Evolutionary conservation across 2,888 invertebrate genomes (phyloP).

Genomic region (Zaprionus lineosus): DNA sequence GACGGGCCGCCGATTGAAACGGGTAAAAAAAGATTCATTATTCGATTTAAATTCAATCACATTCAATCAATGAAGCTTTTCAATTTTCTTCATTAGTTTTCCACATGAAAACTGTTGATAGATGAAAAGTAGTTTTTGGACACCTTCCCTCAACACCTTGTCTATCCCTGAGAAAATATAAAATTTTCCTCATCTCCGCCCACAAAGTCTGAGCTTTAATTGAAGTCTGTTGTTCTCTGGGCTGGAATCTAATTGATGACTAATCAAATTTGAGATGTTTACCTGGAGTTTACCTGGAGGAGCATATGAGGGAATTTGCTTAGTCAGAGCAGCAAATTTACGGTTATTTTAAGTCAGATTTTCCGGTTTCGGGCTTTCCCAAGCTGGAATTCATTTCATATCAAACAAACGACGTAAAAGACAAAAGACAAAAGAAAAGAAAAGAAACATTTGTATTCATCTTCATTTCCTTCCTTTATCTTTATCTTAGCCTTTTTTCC

Average conservation of each 20-base stretch:
- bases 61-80: slow-evolving; percentile 55
- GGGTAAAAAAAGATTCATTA: slow-evolving; percentile 60
- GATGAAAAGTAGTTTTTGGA: no score
- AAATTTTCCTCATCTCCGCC: no score
- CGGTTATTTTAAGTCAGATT: slow-evolving; percentile 26
- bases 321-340: slow-evolving; percentile 11
- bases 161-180: no score
- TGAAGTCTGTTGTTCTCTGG: neutral
- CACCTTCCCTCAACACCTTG: no score
- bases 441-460: slow-evolving; percentile 14
- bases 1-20: slow-evolving; percentile 67
- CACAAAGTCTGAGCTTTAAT: no score
- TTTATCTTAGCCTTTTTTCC: no score
- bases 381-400: slow-evolving; percentile 9
- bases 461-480: slow-evolving; percentile 34
- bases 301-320: slow-evolving; percentile 15
- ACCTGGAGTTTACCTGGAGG: no score
- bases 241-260: slow-evolving; percentile 17
- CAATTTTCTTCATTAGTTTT: slow-evolving; percentile 9
- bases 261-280: slow-evolving; percentile 36
- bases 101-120: neutral
- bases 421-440: neutral
- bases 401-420: neutral
- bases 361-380: slow-evolving; percentile 36
- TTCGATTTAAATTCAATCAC: slow-evolving; percentile 41